Evolutionary conservation across 2,888 invertebrate genomes (phyloP).

Genomic region (Oeneis ivallda): DNA sequence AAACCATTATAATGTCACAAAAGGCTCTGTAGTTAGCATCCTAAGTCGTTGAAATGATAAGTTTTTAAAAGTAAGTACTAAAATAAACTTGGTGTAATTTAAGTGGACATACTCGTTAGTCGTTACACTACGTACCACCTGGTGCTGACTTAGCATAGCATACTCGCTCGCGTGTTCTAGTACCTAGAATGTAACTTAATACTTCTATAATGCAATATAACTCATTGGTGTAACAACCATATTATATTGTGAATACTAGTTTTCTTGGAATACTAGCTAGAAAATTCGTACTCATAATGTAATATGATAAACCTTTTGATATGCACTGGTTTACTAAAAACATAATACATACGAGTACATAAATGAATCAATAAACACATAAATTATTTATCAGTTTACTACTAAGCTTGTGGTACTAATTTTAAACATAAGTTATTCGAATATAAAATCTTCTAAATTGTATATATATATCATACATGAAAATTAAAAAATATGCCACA

Average conservation of each 20-base stretch:
- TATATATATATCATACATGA: no score
- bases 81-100: constrained; percentile 25
- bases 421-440: no score
- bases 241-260: constrained; percentile 1
- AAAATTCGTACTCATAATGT: no score
- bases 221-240: constrained; percentile 9
- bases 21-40: not conserved
- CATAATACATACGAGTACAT: no score
- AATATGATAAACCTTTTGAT: no score
- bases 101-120: constrained; percentile 29
- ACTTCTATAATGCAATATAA: constrained; percentile 29
- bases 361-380: no score
- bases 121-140: constrained; percentile 32
- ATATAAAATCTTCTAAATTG: no score
- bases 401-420: no score
- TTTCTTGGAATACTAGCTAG: constrained; percentile 24
- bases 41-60: not conserved
- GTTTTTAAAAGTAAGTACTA: constrained; percentile 20
- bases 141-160: constrained; percentile 30
- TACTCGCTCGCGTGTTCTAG: not conserved
- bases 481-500: no score
- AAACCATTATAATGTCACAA: no score
- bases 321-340: no score
- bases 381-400: no score
- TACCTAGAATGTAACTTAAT: constrained; percentile 30